Base-by-base conservation (phyloP, 2,888 invertebrate genomes). In the Uropetala carovei region DNA sequence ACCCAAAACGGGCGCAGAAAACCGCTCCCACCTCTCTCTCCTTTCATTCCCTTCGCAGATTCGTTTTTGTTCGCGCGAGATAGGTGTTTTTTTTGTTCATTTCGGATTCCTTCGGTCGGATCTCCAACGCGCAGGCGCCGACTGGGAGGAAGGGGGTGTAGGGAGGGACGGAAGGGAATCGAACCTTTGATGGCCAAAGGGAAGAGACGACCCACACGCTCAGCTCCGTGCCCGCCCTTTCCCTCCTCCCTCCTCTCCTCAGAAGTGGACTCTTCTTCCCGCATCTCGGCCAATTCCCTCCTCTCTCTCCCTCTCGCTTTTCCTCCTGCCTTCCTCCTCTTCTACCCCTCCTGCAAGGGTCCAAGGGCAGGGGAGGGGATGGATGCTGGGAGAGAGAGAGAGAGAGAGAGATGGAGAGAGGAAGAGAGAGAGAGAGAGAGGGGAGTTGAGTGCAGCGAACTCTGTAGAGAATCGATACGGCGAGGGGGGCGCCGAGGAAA, bases 381-480 rank as follows among this genome's bases (percentile, higher is more conserved):
- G 84, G 57, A 57, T 56, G 43, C 84, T 57, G 84, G 43, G 84
- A 56, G 84, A 84, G 84, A 84, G 64, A n/a, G 64, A 64, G 64
- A 64, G 14, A 64, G 64, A 18, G n/a, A 14, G 14, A 84, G 64
- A n/a, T 2, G 5, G 64, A 64, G 14, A 64, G 64, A 18, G n/a
- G 3, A n/a, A n/a, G n/a, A n/a, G n/a, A n/a, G 84, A 84, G 64
- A n/a, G 64, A 64, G 64, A 64, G 14, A 64, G 64, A 18, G n/a
- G 3, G 14, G 16, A 14, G 16, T 64, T n/a, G 64, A 64, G 84
- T 57, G 84, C 84, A 84, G 84, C 43, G 57, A 43, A 57, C 57
- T 43, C 43, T 84, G 84, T 56, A 18, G 84, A 84, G 84, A 75
- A 75, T 75, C 75, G 75, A 75, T 57, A 43, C 84, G 84, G 84